Percentiles rank a stretch among this genome's conserved stretches.
phyloP scores from a whole-genome alignment of 2,888 invertebrate genomes.

The Idaea aversata region DNA sequence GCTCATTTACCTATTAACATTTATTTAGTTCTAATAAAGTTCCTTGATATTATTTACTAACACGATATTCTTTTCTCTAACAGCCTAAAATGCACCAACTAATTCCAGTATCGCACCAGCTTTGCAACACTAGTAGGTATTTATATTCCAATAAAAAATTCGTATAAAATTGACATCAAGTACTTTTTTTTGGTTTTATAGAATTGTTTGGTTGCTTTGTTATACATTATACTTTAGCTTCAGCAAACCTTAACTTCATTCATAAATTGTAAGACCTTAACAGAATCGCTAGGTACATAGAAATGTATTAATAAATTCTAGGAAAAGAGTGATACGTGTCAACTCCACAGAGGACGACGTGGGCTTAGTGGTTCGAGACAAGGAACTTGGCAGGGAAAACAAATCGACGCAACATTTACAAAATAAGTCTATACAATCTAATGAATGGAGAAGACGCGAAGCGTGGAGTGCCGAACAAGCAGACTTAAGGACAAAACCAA shows the following conservation, averaged over 20 bases:
- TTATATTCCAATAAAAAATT: constrained; percentile 8
- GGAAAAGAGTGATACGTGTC: constrained; percentile 87
- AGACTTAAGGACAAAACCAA: constrained; percentile 84
- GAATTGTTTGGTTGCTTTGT: not conserved
- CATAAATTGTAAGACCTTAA: constrained; percentile 29
- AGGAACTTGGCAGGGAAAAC: constrained; percentile 85
- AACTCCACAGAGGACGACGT: constrained; percentile 87
- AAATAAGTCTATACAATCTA: constrained; percentile 88
- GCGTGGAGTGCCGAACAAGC: constrained; percentile 92
- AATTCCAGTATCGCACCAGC: constrained; percentile 58
- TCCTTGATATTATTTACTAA: constrained; percentile 32
- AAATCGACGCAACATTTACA: constrained; percentile 87
- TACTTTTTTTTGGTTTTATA: not conserved
- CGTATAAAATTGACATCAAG: not conserved
- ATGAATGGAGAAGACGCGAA: constrained; percentile 89
- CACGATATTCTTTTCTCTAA: constrained; percentile 52
- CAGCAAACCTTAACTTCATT: constrained; percentile 8
- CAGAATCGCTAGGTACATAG: constrained; percentile 71
- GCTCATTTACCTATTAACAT: constrained; percentile 4
- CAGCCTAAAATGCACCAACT: constrained; percentile 69
- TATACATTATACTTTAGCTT: constrained; percentile 3
- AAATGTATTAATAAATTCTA: constrained; percentile 82
- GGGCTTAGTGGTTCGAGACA: constrained; percentile 86
- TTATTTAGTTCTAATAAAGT: not conserved
- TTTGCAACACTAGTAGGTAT: constrained; percentile 45